A percentile compares a stretch with the other conserved stretches of the same genome.
Evolutionary conservation across 2,888 invertebrate genomes (phyloP).

Genomic region (Agrotis ipsilon): DNA sequence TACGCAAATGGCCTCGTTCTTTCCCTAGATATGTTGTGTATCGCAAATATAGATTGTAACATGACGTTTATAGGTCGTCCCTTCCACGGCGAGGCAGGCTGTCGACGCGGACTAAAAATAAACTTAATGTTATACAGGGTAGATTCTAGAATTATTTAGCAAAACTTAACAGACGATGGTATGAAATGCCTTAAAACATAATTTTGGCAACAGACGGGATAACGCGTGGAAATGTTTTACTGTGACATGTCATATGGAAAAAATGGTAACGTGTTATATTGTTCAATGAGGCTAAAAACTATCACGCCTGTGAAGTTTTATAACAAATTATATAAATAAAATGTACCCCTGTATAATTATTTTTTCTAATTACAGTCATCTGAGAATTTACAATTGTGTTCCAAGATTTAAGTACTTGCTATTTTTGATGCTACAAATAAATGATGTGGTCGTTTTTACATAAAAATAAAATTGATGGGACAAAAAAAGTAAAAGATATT

Average conservation of each 20-base stretch:
- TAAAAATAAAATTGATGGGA: no score
- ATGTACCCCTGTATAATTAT: conserved; percentile 6
- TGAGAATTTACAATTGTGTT: background rate
- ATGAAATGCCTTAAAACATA: background rate
- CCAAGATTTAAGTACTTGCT: conserved; percentile 1
- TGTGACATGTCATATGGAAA: no score
- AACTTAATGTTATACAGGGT: conserved; percentile 39
- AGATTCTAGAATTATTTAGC: background rate
- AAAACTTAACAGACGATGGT: background rate
- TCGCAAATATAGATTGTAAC: conserved; percentile 77
- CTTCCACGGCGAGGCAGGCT: conserved; percentile 58
- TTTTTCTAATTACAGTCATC: conserved; percentile 31
- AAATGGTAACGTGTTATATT: no score
- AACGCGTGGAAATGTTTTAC: background rate
- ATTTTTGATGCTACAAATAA: conserved; percentile 22
- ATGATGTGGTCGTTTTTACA: background rate
- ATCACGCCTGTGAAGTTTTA: conserved; percentile 13
- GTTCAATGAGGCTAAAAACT: background rate
- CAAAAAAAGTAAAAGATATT: background rate
- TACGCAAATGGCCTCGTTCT: conserved; percentile 64
- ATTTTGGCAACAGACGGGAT: no score
- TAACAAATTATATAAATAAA: background rate
- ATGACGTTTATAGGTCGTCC: conserved; percentile 71
- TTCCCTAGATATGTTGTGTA: conserved; percentile 81
- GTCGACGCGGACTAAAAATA: conserved; percentile 63